These are phyloP conservation scores for Thamnophis elegans DNA, from an alignment of 2,797 vertebrate genomes.

Conservation along the genomic window DNA sequence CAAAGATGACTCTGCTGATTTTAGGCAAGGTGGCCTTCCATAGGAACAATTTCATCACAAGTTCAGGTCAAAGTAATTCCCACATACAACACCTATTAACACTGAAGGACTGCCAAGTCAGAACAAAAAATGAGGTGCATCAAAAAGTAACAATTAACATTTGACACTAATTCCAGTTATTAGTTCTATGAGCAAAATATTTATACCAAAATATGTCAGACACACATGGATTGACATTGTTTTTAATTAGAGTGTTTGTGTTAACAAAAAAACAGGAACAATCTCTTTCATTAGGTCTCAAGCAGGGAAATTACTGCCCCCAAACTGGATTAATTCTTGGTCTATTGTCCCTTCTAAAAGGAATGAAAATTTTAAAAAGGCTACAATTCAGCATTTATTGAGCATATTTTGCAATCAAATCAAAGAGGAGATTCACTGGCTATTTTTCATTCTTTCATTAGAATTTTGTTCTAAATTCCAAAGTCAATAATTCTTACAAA, in stretches of 20 bases:
- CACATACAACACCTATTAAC: conserved; percentile 20
- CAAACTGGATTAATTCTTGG: not conserved
- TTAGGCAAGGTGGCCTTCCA: not conserved
- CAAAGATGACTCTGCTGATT: not conserved
- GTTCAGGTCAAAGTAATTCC: not conserved
- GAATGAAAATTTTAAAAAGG: not conserved
- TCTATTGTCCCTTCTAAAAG: not conserved
- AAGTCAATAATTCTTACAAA: not conserved
- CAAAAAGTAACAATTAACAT: conserved; percentile 37
- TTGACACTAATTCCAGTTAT: conserved; percentile 44
- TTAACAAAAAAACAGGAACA: not conserved
- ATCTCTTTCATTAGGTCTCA: not conserved
- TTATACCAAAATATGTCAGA: conserved; percentile 17
- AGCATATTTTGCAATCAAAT: not conserved
- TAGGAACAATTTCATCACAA: not conserved
- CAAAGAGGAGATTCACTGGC: not conserved
- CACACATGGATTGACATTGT: not conserved
- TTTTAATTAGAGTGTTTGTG: conserved; percentile 7
- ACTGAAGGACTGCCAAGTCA: conserved; percentile 16
- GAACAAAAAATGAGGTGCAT: conserved; percentile 14
- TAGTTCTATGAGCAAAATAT: conserved; percentile 41
- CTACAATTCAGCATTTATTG: not conserved
- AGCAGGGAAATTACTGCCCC: not conserved
- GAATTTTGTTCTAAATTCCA: not conserved
- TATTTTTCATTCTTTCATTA: not conserved